Conservation (phyloP, 2,888 invertebrate genomes). For the Drosophila helvetica region DNA sequence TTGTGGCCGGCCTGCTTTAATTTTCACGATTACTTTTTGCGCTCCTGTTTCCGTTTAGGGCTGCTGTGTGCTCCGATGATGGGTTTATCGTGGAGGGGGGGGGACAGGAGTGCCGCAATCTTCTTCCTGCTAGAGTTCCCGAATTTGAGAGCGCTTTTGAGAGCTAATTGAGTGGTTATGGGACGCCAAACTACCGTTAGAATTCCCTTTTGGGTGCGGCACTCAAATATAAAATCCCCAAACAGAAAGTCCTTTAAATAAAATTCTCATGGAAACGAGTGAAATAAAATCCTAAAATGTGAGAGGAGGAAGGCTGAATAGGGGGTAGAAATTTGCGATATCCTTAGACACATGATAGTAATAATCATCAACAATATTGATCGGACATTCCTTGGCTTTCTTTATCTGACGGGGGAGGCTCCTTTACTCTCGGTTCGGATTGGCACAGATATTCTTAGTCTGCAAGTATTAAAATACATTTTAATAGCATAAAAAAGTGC, state of each 20-base stretch:
- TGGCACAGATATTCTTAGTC: too few relatives aligned
- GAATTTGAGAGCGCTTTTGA: constrained; percentile 6
- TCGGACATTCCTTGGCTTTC: too few relatives aligned
- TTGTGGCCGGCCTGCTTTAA: constrained; percentile 69
- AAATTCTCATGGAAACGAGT: neutral
- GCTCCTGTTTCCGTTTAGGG: neutral
- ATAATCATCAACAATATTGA: too few relatives aligned
- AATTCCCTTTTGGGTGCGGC: neutral
- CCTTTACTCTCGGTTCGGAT: too few relatives aligned
- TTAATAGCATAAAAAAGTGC: too few relatives aligned
- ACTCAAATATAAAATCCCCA: neutral
- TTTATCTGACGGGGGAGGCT: too few relatives aligned
- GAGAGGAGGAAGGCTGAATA: neutral
- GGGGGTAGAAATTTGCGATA: neutral
- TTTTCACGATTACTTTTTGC: constrained; percentile 61
- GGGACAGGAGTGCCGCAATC: neutral
- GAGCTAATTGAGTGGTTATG: constrained; percentile 31
- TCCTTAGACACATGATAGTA: too few relatives aligned
- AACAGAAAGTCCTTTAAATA: neutral
- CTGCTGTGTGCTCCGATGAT: neutral
- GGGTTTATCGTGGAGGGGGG: neutral
- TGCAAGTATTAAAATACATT: too few relatives aligned
- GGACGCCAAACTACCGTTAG: neutral
- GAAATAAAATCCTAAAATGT: neutral
- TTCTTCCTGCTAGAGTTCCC: neutral